These are phyloP conservation scores for Asbolus verrucosus DNA, from an alignment of 1,140 invertebrate species.

Conservation along the genomic window DNA sequence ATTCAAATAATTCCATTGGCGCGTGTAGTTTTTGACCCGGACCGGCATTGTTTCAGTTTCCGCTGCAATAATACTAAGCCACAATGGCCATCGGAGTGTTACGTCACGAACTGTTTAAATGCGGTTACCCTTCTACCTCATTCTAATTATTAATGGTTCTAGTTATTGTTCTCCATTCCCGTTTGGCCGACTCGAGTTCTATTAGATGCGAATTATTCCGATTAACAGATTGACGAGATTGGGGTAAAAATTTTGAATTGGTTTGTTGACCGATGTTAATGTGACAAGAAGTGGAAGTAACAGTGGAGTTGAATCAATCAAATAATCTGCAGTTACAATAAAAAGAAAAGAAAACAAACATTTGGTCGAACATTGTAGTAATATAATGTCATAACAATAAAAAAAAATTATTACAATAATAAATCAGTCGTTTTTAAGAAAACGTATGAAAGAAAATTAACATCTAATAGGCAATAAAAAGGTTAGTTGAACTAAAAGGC, in stretches of 20 bases:
- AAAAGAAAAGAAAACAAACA: no score
- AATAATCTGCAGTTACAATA: no score
- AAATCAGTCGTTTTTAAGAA: no score
- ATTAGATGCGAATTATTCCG: constrained; percentile 41
- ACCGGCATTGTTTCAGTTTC: constrained; percentile 42
- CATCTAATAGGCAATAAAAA: no score
- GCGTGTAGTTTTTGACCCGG: constrained; percentile 40
- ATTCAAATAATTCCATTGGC: constrained; percentile 36
- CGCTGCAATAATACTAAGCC: constrained; percentile 44
- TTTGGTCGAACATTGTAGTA: no score
- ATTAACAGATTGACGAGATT: constrained; percentile 32
- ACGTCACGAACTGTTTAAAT: constrained; percentile 44
- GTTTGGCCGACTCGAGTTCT: constrained; percentile 27
- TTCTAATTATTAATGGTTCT: constrained; percentile 47
- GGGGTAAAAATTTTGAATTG: not conserved
- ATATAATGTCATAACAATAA: no score
- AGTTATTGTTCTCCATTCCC: constrained; percentile 43
- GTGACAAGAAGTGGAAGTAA: no score
- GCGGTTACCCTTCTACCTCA: constrained; percentile 38
- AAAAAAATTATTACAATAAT: no score
- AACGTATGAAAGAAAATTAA: no score
- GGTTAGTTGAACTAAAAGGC: no score
- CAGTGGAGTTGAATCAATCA: no score
- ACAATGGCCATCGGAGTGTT: constrained; percentile 43
- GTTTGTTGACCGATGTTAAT: no score